Evolutionary conservation across 2,797 vertebrate genomes (phyloP).

Genomic region (Schizopygopsis malacanthus): DNA sequence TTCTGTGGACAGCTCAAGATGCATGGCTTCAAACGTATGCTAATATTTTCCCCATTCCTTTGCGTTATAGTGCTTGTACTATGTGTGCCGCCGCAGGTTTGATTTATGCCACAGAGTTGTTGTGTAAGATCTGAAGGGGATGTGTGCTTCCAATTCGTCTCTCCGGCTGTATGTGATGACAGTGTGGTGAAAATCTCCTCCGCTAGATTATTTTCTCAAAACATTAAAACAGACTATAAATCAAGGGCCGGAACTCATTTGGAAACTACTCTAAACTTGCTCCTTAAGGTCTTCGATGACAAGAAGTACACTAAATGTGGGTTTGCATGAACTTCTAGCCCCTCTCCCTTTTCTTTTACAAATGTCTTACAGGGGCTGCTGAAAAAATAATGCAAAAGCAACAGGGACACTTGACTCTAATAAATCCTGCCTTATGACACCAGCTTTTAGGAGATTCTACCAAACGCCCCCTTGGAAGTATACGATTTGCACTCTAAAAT

Average conservation of each 20-base stretch:
- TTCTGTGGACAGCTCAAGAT: slow-evolving; percentile 32
- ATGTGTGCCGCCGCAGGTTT: not conserved
- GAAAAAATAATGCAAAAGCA: slow-evolving; percentile 55
- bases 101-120: slow-evolving; percentile 53
- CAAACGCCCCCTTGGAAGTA: slow-evolving; percentile 40
- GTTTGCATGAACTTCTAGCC: slow-evolving; percentile 46
- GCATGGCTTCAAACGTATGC: slow-evolving; percentile 27
- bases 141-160: slow-evolving; percentile 9
- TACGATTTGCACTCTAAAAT: slow-evolving; percentile 26
- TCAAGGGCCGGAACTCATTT: slow-evolving; percentile 60
- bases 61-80: not conserved
- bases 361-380: slow-evolving; percentile 53
- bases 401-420: slow-evolving; percentile 62
- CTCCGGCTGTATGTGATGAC: slow-evolving; percentile 36
- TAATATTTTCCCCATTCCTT: slow-evolving; percentile 17
- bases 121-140: slow-evolving; percentile 43
- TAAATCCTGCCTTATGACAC: slow-evolving; percentile 61
- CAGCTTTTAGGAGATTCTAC: slow-evolving; percentile 48
- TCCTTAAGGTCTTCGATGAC: slow-evolving; percentile 61
- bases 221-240: slow-evolving; percentile 60
- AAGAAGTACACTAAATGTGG: slow-evolving; percentile 50
- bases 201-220: slow-evolving; percentile 52
- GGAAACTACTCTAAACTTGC: slow-evolving; percentile 51
- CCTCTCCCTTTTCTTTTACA: slow-evolving; percentile 52
- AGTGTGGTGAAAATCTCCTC: slow-evolving; percentile 41